Evolutionary conservation across 2,113 vertebrate species (phyloP).

Genomic region (Numida meleagris): DNA sequence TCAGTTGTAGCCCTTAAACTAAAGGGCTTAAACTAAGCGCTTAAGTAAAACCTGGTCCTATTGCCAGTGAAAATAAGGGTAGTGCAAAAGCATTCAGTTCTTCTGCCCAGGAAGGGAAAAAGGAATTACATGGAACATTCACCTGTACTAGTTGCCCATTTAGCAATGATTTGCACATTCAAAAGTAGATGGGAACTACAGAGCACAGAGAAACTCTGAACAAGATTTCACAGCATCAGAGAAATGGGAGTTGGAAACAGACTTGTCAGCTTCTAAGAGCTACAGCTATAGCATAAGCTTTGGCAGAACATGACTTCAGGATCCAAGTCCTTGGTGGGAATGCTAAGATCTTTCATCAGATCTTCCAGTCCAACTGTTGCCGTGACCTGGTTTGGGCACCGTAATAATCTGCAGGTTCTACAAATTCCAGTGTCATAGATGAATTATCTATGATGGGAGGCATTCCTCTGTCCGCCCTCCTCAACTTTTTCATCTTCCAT

Average conservation of each 20-base stretch:
- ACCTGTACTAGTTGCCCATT: slow-evolving; percentile 11
- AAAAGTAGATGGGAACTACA: slow-evolving; percentile 33
- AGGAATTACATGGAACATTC: slow-evolving; percentile 23
- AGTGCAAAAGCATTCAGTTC: background rate
- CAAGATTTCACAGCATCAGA: background rate
- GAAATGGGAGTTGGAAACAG: background rate
- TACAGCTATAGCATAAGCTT: background rate
- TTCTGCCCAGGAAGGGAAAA: slow-evolving; percentile 56
- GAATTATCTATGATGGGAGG: background rate
- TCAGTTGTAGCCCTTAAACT: slow-evolving; percentile 52
- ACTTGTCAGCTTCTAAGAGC: background rate
- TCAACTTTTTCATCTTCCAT: background rate
- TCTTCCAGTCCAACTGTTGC: background rate
- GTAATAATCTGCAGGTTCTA: background rate
- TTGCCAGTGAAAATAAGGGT: slow-evolving; percentile 32
- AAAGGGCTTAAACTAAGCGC: no score
- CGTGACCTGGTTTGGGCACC: background rate
- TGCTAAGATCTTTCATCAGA: background rate
- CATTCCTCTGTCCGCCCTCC: background rate
- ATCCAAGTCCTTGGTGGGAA: background rate
- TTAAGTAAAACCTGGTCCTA: background rate
- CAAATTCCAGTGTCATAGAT: background rate
- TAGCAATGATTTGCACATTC: slow-evolving; percentile 45
- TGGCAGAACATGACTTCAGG: background rate
- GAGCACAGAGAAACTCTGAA: slow-evolving; percentile 27